Base-by-base conservation (phyloP, 2,113 vertebrate genomes). In the Pangasianodon hypophthalmus region DNA sequence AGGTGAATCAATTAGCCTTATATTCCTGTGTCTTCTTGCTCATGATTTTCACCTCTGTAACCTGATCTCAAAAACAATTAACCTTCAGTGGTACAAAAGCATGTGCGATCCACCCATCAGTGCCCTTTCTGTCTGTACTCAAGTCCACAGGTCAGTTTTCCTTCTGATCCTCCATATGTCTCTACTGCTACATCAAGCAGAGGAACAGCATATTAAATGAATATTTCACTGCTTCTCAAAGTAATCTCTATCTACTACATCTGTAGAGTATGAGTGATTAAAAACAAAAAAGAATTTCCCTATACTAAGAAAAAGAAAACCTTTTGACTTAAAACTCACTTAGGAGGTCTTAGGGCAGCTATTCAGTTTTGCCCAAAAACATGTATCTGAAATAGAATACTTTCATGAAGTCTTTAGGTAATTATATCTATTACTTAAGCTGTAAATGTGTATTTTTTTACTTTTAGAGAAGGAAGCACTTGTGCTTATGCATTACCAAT, bases 1-100 rank as follows among this genome's bases (percentile, higher is more conserved):
- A 32, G 29, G 46, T 50, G 84, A 86, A 86, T 86, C 84, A 86
- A 86, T 86, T 86, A 69, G 29, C 29, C 26, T 52, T n/a, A 67
- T 37, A 29, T 50, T 2, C 58, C 7, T 32, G 41, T 69, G 60
- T 32, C 44, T 11, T 50, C n/a, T n/a, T 69, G 44, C 62, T 69
- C 58, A 85, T 48, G 41, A 85, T 44, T 29, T 69, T 85, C n/a
- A 32, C 26, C 62, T 32, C 29, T 52, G 6, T 86, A 52, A 69
- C 84, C 64, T 7, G 8, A 69, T 85, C 46, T 21, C 16, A n/a
- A 85, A 21, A 16, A 50, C 84, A 52, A 48, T 85, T 85, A 85
- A 69, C 84, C 84, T 85, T 85, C 44, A 69, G 46, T n/a, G 62
- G 3, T 50, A 21, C 62, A 69, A 50, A 86, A 69, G 16, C 46